Evolutionary conservation across 2,113 vertebrate genomes (phyloP).

Genomic region (Albula goreensis): DNA sequence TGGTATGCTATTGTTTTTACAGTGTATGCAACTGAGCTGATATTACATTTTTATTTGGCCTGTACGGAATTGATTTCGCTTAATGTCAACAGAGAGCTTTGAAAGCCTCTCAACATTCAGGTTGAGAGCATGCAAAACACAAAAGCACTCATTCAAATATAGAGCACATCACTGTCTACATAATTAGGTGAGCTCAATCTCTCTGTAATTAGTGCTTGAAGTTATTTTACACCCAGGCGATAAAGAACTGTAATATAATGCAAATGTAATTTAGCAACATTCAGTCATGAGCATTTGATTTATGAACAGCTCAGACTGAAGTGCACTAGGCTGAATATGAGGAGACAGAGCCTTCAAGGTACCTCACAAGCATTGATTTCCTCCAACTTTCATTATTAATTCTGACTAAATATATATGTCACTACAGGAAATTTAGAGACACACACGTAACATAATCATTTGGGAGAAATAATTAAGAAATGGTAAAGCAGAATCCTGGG

Average conservation of each 20-base stretch:
- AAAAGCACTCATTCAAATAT: not conserved
- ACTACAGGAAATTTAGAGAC: not conserved
- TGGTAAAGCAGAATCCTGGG: not conserved
- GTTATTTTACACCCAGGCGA: constrained; percentile 47
- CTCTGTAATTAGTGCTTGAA: constrained; percentile 48
- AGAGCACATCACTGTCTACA: constrained; percentile 5
- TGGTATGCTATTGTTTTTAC: not conserved
- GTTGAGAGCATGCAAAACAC: not conserved
- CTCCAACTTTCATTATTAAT: not conserved
- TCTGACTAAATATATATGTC: not conserved
- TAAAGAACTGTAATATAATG: constrained; percentile 49
- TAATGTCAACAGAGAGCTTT: not conserved
- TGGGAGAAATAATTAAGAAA: not conserved
- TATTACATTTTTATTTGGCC: not conserved
- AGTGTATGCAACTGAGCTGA: not conserved
- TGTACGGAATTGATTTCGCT: not conserved
- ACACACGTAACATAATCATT: not conserved
- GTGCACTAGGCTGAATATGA: not conserved
- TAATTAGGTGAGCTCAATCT: constrained; percentile 29
- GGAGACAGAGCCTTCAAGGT: not conserved
- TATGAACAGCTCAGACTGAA: not conserved
- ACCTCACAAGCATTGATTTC: not conserved
- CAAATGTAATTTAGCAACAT: constrained; percentile 49
- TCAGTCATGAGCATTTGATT: not conserved
- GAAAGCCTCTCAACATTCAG: not conserved